Evolutionary conservation across 2,113 vertebrate genomes (phyloP), one percentile per base, ranked within the genome.

Genomic region (Lampris incognitus): DNA sequence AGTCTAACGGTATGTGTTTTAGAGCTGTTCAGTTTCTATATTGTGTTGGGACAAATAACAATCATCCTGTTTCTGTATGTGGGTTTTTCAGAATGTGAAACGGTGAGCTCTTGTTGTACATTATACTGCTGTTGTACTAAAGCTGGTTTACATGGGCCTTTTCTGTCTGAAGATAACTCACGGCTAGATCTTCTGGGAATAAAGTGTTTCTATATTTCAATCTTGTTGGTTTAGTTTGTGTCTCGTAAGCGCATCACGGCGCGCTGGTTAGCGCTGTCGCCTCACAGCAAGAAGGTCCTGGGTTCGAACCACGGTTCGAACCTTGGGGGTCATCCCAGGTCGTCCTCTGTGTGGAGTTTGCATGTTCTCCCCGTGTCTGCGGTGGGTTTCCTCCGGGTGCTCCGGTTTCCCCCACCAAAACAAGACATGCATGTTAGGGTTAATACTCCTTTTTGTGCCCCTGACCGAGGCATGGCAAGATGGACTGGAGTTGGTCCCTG

Each of bases 151-250:
- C 86, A 76, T 88, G 89, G 81, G 86, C 87, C 85, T 87, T 92
- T 92, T 68, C 86, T 89, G 90, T 92, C 86, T 92, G 88, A 90
- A 83, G 72, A 90, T 87, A 88, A 92, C 85, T 90, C 84, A 87
- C 59, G 86, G 87, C 83, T 87, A 72, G 78, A 87, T 75, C 74
- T 88, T 91, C 84, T 91, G 82, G 79, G 75, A 92, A 92, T 93
- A 94, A 93, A 95, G 85, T 92, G 81, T 93, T 92, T 92, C 85
- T 93, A 90, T 93, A 91, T 93, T 93, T 91, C 81, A 89, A 7
- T 11, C 9, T 13, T 66, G 10, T 83, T 4, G 76, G 24, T 42
- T 64, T 9, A 9, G 24, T 64, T 24, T 48, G 13, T 13, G 10
- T 42, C 11, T 37, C 2, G 36, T 37, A 49, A 52, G 50, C 9